These are phyloP conservation scores for Holacanthus passer DNA, from an alignment of 2,113 vertebrate genomes.

Conservation along the genomic window DNA sequence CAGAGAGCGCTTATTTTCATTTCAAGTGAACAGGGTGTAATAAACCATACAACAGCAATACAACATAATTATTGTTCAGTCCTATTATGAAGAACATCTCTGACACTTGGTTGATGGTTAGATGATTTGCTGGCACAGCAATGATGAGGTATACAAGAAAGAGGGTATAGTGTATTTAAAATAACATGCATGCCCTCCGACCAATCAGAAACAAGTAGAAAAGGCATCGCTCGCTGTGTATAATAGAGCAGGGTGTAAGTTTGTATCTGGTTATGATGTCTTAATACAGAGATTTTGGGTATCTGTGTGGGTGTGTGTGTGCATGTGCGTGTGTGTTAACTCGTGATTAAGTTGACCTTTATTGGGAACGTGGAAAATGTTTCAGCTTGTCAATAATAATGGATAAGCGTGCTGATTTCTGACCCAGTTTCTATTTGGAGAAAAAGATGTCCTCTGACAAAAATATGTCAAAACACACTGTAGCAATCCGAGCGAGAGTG, in stretches of 20 bases:
- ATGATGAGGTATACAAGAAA: not conserved
- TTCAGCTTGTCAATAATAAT: not conserved
- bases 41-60: not conserved
- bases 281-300: not conserved
- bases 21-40: not conserved
- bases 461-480: not conserved
- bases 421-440: not conserved
- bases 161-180: not conserved
- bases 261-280: not conserved
- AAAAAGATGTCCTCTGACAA: constrained; percentile 17
- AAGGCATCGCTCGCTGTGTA: not conserved
- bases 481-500: not conserved
- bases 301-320: not conserved
- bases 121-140: not conserved
- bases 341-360: not conserved
- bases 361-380: not conserved
- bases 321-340: not conserved
- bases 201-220: not conserved
- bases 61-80: not conserved
- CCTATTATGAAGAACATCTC: not conserved
- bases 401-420: constrained; percentile 1
- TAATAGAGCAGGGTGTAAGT: not conserved
- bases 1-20: not conserved
- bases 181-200: not conserved
- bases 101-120: not conserved